phyloP scores from a whole-genome alignment of 2,797 vertebrate species.

The Tamandua tetradactyla region DNA sequence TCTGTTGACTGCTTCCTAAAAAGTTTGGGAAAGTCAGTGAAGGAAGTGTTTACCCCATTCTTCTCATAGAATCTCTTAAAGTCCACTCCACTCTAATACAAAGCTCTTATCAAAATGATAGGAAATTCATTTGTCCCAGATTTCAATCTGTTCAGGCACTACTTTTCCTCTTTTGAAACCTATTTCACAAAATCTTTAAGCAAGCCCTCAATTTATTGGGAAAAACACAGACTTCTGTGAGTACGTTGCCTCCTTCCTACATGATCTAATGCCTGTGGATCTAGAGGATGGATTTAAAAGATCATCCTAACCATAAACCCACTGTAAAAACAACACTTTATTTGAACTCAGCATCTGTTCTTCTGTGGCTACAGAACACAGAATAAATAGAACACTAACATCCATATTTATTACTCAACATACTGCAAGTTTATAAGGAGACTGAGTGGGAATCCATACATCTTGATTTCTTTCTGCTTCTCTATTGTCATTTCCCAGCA shows the following conservation, averaged over 20 bases:
- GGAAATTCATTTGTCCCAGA: background rate
- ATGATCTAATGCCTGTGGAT: background rate
- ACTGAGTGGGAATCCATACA: background rate
- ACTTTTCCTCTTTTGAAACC: conserved; percentile 60
- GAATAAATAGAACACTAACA: conserved; percentile 19
- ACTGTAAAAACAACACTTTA: background rate
- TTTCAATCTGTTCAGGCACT: background rate
- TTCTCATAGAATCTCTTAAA: background rate
- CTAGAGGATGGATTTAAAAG: background rate
- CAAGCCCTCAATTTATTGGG: background rate
- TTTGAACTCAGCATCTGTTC: background rate
- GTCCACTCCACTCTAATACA: background rate
- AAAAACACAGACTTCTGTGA: background rate
- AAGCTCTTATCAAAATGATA: background rate
- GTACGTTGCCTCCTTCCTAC: background rate
- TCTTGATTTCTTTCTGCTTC: conserved; percentile 46
- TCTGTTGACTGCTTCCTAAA: background rate
- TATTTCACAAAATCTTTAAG: conserved; percentile 27
- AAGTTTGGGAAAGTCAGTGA: background rate
- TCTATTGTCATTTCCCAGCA: conserved; percentile 55
- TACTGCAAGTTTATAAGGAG: conserved; percentile 19
- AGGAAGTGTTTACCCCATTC: background rate
- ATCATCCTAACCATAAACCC: background rate
- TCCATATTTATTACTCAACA: conserved; percentile 58
- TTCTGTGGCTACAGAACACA: background rate